Base-by-base conservation (phyloP, 2,888 invertebrate genomes). In the Choristoneura rosaceana region DNA sequence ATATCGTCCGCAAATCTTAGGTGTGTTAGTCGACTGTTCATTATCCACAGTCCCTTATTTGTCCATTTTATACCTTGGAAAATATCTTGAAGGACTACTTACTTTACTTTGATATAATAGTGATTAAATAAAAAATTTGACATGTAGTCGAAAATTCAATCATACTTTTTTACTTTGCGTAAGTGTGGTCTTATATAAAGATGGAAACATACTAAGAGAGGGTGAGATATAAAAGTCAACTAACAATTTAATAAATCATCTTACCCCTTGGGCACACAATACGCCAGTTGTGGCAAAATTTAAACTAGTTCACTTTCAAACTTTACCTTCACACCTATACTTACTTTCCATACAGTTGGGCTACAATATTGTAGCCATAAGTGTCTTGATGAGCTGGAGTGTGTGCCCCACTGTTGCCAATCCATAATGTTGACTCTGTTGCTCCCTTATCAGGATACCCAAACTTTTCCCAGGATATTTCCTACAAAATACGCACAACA, bases 351-450 rank as follows among this genome's bases (percentile, higher is more conserved):
- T 95, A 95, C 66, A 98, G 91, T 92, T 99, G 99, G 66, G 97
- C 97, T 10, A 99, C 97, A 81, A 99, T 95, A 91, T 99, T 99
- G 80, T 96, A 97, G 0, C 99, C 99, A 90, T 99, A 99, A 0
- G 98, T 97, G 87, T 99, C 99, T 84, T 96, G 96, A 88, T 99
- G 99, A 75, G 98, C 98, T 2, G 98, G 98, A 0, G 99, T 99
- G 85, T 99, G 98, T 2, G 99, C 97, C 3, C 97, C 97, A 81
- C 94, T 92, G 74, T 96, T 97, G 43, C 99, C 98, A 78, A 99
- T 95, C 99, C 99, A 99, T 69, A 98, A 90, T 2, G 98, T 98
- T 64, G 96, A 96, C 74, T 98, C 96, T 12, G 93, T 83, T 3
- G 96, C 95, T 76, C 94, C 93, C 79, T 96, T 95, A 2, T 96